Evolutionary conservation across 2,113 vertebrate species (phyloP).

Genomic region (Butastur rufipennis): DNA sequence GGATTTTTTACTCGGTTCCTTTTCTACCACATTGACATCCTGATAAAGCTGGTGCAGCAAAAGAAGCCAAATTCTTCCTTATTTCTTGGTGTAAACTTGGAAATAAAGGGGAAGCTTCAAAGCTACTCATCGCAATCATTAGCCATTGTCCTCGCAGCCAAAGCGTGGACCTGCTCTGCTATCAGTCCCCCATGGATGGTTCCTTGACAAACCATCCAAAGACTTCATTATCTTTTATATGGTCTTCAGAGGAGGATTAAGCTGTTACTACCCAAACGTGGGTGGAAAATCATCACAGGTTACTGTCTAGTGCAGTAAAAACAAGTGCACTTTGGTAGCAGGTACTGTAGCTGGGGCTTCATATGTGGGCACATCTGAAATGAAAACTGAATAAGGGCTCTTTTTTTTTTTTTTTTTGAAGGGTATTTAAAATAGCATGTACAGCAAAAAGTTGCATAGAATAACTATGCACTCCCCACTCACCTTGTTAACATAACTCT

Average conservation of each 20-base stretch:
- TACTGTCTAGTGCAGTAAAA: not conserved
- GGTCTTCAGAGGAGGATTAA: not conserved
- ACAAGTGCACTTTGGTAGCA: not conserved
- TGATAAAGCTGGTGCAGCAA: not conserved
- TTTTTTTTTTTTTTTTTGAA: not conserved
- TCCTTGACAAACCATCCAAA: not conserved
- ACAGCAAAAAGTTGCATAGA: not conserved
- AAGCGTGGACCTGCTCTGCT: not conserved
- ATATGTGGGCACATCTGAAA: not conserved
- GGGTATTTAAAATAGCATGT: not conserved
- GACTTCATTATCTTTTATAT: accelerated
- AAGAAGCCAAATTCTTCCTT: not conserved
- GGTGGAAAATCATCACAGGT: not conserved
- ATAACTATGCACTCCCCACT: not conserved
- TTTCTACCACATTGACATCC: not conserved
- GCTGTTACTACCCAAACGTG: not conserved
- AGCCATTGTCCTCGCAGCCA: not conserved
- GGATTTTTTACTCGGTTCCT: not conserved
- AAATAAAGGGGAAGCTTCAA: not conserved
- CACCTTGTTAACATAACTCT: not conserved
- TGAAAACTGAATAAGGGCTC: not conserved
- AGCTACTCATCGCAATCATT: not conserved
- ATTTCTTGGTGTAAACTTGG: not conserved
- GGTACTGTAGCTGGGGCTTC: not conserved
- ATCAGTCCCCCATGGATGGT: accelerated